Evolutionary conservation across 2,113 vertebrate species (phyloP).

Genomic region (Sterrhoptilus dennistouni): DNA sequence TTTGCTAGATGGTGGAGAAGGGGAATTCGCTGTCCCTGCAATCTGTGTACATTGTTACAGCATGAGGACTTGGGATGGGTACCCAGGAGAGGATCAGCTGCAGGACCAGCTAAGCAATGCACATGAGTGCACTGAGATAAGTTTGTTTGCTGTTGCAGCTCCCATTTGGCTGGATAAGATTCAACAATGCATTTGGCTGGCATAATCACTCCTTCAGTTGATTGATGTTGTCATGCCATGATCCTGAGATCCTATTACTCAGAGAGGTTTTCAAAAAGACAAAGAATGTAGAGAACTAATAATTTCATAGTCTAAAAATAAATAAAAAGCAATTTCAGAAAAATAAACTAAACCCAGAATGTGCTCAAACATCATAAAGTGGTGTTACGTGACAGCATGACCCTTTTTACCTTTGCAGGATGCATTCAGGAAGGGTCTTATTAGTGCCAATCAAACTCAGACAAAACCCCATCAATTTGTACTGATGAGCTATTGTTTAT

Average conservation of each 20-base stretch:
- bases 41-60: not conserved
- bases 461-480: slow-evolving; percentile 1
- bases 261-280: not conserved
- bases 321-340: not conserved
- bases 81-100: not conserved
- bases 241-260: not conserved
- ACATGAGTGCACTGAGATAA: not conserved
- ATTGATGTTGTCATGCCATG: not conserved
- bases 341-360: not conserved
- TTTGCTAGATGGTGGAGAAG: not conserved
- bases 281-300: not conserved
- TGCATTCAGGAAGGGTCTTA: not conserved
- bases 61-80: not conserved
- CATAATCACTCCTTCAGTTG: not conserved
- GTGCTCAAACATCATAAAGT: not conserved
- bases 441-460: not conserved
- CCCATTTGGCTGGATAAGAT: not conserved
- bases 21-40: not conserved
- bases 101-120: not conserved
- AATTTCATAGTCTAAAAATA: not conserved
- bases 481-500: not conserved
- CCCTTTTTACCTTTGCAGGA: not conserved
- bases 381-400: not conserved
- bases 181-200: not conserved
- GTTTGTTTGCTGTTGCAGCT: not conserved